Evolutionary conservation across 2,113 vertebrate genomes (phyloP).

Genomic region (Papio anubis): DNA sequence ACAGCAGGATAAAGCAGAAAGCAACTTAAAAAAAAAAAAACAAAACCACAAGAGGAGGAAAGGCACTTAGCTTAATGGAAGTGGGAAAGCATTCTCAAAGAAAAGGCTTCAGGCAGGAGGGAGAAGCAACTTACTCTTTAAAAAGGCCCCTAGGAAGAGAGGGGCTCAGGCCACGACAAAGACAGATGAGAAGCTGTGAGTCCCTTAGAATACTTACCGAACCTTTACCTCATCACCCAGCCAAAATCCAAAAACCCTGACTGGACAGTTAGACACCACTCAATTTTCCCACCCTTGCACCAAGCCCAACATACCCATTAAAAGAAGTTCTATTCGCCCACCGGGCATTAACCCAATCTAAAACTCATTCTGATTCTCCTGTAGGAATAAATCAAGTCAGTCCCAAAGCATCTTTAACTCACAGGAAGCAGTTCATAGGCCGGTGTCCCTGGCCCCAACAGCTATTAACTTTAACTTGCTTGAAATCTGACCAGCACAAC

Average conservation of each 20-base stretch:
- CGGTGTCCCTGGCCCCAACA: neutral
- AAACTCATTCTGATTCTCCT: neutral
- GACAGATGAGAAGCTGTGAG: neutral
- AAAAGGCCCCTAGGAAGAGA: neutral
- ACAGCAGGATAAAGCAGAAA: constrained; percentile 44
- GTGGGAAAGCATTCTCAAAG: constrained; percentile 47
- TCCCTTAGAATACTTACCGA: neutral
- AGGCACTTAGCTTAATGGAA: constrained; percentile 75
- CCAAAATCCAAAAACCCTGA: neutral
- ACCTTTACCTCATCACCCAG: neutral
- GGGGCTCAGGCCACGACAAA: constrained; percentile 18
- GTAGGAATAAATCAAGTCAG: neutral
- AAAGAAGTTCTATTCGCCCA: neutral
- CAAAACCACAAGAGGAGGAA: constrained; percentile 20
- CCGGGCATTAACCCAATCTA: neutral
- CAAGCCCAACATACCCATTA: neutral
- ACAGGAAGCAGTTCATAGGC: neutral
- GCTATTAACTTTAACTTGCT: neutral
- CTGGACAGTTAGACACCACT: neutral
- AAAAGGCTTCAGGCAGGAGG: constrained; percentile 43
- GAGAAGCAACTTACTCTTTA: neutral
- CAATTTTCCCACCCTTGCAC: neutral
- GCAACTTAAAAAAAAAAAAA: neutral
- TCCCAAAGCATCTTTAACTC: neutral
- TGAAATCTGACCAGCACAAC: neutral